A percentile compares a stretch with the other conserved stretches of the same genome.
phyloP scores from a whole-genome alignment of 2,113 vertebrate species.

The Herpetotheres cachinnans region DNA sequence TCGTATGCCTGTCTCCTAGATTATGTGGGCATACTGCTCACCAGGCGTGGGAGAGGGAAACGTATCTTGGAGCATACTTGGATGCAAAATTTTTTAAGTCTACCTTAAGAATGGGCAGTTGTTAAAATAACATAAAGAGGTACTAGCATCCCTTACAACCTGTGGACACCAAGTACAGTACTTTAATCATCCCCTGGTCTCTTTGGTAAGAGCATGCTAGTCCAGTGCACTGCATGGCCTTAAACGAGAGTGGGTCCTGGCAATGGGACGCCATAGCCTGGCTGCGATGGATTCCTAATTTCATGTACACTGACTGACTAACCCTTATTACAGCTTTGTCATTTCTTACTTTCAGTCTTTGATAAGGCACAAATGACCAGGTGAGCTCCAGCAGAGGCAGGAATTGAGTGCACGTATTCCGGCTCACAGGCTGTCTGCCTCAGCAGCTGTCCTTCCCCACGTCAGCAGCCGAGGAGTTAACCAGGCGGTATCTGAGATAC shows the following conservation, averaged over 20 bases:
- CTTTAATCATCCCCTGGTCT: neutral
- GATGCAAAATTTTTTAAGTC: neutral
- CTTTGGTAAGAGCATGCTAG: neutral
- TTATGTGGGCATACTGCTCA: neutral
- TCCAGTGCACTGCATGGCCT: neutral
- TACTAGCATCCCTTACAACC: neutral
- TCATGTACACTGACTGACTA: neutral
- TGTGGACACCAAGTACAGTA: neutral
- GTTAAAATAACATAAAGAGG: neutral
- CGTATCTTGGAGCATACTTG: neutral
- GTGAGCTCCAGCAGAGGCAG: neutral
- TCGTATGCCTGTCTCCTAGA: neutral
- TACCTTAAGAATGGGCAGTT: neutral
- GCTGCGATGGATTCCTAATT: neutral
- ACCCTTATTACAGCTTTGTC: neutral
- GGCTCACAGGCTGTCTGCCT: neutral
- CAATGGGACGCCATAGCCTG: accelerated
- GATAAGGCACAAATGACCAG: neutral
- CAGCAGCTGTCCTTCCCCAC: neutral
- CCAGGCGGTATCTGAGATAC: neutral
- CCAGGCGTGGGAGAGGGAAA: neutral
- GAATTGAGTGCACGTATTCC: neutral
- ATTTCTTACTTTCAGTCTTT: neutral
- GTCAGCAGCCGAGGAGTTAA: neutral
- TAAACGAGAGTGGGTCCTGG: neutral